Evolutionary conservation across 53 echinoderm and acorn worm genomes (phyloP), one percentile per base, ranked within the genome.

Genomic region (Pentamera pediparva): DNA sequence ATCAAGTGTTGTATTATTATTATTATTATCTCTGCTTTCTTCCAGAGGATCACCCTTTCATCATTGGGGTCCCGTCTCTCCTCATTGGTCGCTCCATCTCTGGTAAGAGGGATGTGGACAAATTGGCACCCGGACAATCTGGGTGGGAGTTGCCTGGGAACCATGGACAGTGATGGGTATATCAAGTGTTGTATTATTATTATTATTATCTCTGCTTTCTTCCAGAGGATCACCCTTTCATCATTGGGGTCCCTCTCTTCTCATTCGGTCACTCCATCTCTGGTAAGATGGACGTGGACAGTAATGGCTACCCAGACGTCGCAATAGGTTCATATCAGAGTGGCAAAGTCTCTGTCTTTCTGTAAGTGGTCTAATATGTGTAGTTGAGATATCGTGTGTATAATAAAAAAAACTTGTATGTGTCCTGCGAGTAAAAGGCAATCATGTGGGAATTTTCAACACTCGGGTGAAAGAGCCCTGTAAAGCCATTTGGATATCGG

Each of bases 261-360:
- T 86, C 89, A 19, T 93, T 93, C 36, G 93, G 93, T 27, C 86
- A 86, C 49, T 76, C 93, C 3, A 64, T 93, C 52, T 93, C 93
- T 20, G 89, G 83, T 13, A 79, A 65, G 3, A 78, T 93, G 4
- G 93, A 93, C 80, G 69, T 93, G 67, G 93, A 93, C 41, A 78
- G 64, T n/a, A 93, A 93, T 59, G 79, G 81, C 56, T 93, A 93
- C 62, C 77, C 89, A 24, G 93, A 93, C 41, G 41, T 93, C 35
- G 84, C 81, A 0, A 39, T 93, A 13, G 93, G 93, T 21, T 79
- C 89, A 0, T 81, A 89, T 36, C 81, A 84, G 57, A 89, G 74
- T 51, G 81, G 89, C 31, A 75, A 45, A 26, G 89, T 84, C 10
- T 40, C 79, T 18, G 70, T 93, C 20, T 92, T 67, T 32, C 32